Conservation (phyloP, 2,113 vertebrate species). For the Aspidoscelis tigris region DNA sequence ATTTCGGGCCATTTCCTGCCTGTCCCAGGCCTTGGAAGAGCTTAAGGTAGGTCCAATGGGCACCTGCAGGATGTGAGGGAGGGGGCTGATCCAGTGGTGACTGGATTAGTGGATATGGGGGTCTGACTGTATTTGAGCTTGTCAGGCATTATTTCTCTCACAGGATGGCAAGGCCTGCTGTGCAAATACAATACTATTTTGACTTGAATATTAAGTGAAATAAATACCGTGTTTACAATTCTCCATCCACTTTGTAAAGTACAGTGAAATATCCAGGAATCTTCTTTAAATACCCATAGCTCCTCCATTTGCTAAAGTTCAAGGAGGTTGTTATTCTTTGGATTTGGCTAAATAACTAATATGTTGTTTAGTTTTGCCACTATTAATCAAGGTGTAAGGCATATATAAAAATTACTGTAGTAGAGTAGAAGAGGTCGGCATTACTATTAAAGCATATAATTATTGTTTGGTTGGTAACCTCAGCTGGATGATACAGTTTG, state of each 20-base stretch:
- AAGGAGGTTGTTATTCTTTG: neutral
- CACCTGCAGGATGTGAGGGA: too few relatives aligned
- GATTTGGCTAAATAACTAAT: neutral
- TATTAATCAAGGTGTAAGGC: neutral
- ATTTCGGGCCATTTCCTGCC: too few relatives aligned
- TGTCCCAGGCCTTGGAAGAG: too few relatives aligned
- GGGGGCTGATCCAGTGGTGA: too few relatives aligned
- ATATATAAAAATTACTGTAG: neutral
- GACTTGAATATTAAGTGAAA: neutral
- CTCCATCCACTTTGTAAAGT: neutral
- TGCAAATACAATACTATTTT: neutral
- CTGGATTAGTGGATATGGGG: too few relatives aligned
- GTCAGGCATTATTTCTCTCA: neutral
- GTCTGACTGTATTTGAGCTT: too few relatives aligned
- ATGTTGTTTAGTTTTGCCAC: neutral
- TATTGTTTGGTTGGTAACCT: neutral
- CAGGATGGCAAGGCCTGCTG: neutral
- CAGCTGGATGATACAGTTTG: neutral
- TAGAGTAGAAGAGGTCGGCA: neutral
- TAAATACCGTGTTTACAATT: neutral
- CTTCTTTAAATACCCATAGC: neutral
- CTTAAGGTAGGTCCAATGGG: too few relatives aligned
- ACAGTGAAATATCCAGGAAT: neutral
- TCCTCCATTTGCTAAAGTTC: neutral
- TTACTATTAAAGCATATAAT: neutral